Evolutionary conservation across 2,113 vertebrate species (phyloP).

Genomic region (Malaclemys terrapin): DNA sequence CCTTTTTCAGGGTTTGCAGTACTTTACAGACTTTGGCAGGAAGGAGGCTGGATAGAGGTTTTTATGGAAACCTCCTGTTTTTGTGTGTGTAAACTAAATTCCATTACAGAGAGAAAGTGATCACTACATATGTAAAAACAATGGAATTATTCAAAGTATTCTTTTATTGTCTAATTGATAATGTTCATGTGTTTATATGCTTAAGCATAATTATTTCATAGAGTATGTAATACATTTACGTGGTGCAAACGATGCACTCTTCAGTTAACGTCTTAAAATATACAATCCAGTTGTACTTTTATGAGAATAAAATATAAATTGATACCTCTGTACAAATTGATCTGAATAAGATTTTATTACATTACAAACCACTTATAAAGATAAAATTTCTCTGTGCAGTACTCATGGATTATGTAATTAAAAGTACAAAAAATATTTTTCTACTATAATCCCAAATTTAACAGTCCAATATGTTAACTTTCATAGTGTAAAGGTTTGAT

Average conservation of each 20-base stretch:
- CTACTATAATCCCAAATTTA: conserved; percentile 10
- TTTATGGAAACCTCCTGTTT: not conserved
- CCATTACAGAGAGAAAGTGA: not conserved
- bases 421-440: conserved; percentile 34
- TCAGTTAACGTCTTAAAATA: conserved; percentile 56
- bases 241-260: conserved; percentile 35
- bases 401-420: conserved; percentile 20
- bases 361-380: conserved; percentile 57
- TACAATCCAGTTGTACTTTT: conserved; percentile 52
- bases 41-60: not conserved
- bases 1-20: conserved; percentile 67
- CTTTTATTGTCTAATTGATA: conserved; percentile 62
- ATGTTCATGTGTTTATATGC: not conserved
- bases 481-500: conserved; percentile 59
- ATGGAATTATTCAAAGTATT: conserved; percentile 8
- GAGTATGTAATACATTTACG: conserved; percentile 29
- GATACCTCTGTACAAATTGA: conserved; percentile 62
- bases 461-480: not conserved
- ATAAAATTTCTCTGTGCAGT: not conserved
- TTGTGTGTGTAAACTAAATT: not conserved
- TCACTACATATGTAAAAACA: conserved; percentile 18
- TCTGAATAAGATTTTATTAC: conserved; percentile 39
- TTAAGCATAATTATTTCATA: conserved; percentile 33
- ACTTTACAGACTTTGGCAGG: conserved; percentile 53
- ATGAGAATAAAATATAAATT: conserved; percentile 12